These are phyloP conservation scores for Palloptera scutellata DNA, from an alignment of 2,888 invertebrate genomes.

Conservation along the genomic window DNA sequence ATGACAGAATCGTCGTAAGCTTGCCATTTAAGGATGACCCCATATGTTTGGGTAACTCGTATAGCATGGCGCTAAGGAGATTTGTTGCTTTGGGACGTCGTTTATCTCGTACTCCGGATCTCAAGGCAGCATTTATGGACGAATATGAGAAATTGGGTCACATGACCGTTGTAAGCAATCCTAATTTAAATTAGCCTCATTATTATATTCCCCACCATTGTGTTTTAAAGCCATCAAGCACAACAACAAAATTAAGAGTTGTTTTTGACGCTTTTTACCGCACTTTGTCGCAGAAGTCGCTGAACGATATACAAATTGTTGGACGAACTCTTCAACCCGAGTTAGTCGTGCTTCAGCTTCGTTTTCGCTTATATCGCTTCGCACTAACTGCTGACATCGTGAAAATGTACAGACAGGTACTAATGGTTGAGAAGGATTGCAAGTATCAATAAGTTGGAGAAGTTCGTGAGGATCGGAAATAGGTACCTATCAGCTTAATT, in stretches of 20 bases:
- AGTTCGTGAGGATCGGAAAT: slow-evolving; percentile 24
- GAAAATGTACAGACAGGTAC: slow-evolving; percentile 39
- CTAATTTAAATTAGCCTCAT: slow-evolving; percentile 25
- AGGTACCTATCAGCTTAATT: slow-evolving; percentile 33
- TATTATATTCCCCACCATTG: slow-evolving; percentile 36
- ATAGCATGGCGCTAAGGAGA: slow-evolving; percentile 29
- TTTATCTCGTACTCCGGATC: slow-evolving; percentile 20
- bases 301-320: slow-evolving; percentile 37
- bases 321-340: slow-evolving; percentile 34
- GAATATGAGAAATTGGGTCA: slow-evolving; percentile 31
- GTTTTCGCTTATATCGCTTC: slow-evolving; percentile 34
- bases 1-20: too few species aligned
- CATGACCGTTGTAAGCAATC: slow-evolving; percentile 19
- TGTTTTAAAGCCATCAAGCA: slow-evolving; percentile 33
- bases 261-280: slow-evolving; percentile 34
- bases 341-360: slow-evolving; percentile 28
- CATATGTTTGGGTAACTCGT: slow-evolving; percentile 35
- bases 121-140: slow-evolving; percentile 27
- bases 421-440: slow-evolving; percentile 29
- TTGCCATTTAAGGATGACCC: too few species aligned
- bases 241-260: slow-evolving; percentile 33
- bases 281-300: slow-evolving; percentile 31
- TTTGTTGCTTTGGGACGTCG: slow-evolving; percentile 32
- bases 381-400: slow-evolving; percentile 36
- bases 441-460: slow-evolving; percentile 37